These are phyloP conservation scores for Panthera tigris DNA, from an alignment of 2,113 vertebrate genomes.

Conservation along the genomic window DNA sequence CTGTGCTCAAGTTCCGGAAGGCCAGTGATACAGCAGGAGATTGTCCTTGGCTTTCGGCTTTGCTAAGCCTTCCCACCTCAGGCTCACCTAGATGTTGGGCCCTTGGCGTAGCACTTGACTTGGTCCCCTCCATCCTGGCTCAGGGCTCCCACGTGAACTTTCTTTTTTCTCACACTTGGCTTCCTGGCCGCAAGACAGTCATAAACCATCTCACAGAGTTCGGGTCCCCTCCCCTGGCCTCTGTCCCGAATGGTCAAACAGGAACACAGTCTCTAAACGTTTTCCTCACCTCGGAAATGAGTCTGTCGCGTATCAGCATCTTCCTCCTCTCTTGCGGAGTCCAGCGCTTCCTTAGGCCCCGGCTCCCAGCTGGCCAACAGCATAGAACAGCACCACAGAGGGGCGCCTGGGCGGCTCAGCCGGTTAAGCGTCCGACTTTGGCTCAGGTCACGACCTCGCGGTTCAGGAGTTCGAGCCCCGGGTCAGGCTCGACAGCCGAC, in stretches of 20 bases:
- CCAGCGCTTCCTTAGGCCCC: neutral
- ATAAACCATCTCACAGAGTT: neutral
- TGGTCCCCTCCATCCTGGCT: neutral
- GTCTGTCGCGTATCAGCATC: neutral
- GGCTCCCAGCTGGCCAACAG: neutral
- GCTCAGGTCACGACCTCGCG: too few relatives aligned
- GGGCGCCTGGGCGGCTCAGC: too few relatives aligned
- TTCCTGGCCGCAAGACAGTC: neutral
- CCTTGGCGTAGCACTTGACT: rapidly evolving
- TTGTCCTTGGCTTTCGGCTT: neutral
- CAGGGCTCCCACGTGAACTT: too few relatives aligned
- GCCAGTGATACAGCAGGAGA: neutral
- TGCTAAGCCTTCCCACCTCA: neutral
- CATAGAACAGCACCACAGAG: neutral
- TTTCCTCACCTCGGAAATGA: neutral
- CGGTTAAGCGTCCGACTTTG: too few relatives aligned
- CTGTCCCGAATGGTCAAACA: neutral
- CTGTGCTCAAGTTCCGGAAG: neutral
- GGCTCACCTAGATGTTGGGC: neutral
- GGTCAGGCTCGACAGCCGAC: too few relatives aligned
- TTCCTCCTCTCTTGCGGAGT: neutral
- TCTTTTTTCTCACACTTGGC: neutral
- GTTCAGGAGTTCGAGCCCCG: too few relatives aligned
- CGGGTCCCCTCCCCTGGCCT: neutral
- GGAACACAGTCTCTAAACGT: neutral